Evolutionary conservation across 2,888 invertebrate genomes (phyloP).

Genomic region (Pantelozetes paolii): DNA sequence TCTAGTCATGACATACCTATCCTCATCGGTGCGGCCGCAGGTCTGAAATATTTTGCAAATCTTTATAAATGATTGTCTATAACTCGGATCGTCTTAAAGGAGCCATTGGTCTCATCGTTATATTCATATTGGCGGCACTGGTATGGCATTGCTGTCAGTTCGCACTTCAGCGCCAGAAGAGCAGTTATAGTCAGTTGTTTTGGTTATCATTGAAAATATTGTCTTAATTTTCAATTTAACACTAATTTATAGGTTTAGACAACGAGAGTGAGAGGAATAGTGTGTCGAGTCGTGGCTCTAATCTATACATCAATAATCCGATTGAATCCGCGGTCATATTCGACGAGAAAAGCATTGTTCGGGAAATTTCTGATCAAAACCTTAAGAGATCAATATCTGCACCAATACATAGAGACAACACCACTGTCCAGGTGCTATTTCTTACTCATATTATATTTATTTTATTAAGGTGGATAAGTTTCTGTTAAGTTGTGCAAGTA

Average conservation of each 20-base stretch:
- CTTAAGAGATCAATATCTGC: conserved; percentile 34
- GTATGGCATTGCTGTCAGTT: conserved; percentile 46
- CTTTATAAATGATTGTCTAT: not conserved
- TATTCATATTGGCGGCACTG: conserved; percentile 44
- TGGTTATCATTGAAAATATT: not conserved
- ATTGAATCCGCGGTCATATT: not conserved
- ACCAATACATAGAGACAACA: conserved; percentile 13
- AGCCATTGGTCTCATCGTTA: conserved; percentile 45
- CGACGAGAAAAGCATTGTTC: conserved; percentile 1
- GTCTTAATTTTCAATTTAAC: not conserved
- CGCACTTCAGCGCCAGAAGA: conserved; percentile 44
- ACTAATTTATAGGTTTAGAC: conserved; percentile 31
- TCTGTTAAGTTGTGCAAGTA: no score
- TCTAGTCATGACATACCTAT: conserved; percentile 45
- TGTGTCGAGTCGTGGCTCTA: conserved; percentile 24
- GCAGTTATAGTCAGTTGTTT: conserved; percentile 44
- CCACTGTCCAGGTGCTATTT: conserved; percentile 6
- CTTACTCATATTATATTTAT: not conserved
- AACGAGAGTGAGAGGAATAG: conserved; percentile 34
- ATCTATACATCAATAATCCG: conserved; percentile 10
- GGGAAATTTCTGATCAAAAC: not conserved
- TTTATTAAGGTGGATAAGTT: no score
- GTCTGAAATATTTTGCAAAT: no score
- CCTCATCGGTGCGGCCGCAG: conserved; percentile 46
- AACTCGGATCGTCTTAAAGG: conserved; percentile 39